Percentiles rank a stretch among this genome's conserved stretches.
Conservation (phyloP, 2,888 invertebrate species). For the Acronicta leporina region DNA sequence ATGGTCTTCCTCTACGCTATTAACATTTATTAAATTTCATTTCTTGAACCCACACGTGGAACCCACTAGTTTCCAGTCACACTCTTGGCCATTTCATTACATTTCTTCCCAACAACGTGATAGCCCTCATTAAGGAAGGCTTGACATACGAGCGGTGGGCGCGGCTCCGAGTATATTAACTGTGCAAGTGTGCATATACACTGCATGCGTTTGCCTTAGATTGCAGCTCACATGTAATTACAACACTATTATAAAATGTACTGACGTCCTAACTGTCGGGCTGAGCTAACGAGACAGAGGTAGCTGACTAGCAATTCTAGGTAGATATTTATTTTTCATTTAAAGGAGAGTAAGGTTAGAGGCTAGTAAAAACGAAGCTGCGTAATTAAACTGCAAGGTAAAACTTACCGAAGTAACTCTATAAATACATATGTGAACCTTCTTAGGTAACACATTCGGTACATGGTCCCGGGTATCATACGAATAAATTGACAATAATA, state of each 20-base stretch:
- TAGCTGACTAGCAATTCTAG: conserved; percentile 6
- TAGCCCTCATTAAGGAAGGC: conserved; percentile 1
- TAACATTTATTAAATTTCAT: too few species aligned
- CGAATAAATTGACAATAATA: too few species aligned
- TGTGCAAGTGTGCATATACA: neutral
- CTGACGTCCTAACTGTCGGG: conserved; percentile 5
- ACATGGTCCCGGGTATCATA: too few species aligned
- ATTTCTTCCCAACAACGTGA: neutral
- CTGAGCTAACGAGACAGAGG: neutral
- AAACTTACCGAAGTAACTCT: too few species aligned
- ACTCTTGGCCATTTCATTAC: too few species aligned
- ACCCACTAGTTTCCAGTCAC: neutral
- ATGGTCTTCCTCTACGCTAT: too few species aligned
- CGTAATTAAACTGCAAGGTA: too few species aligned
- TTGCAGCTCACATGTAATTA: conserved; percentile 16
- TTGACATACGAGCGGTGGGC: conserved; percentile 13
- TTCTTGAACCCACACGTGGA: neutral
- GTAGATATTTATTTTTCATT: too few species aligned
- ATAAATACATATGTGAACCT: too few species aligned
- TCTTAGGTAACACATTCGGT: too few species aligned
- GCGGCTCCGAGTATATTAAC: conserved; percentile 13
- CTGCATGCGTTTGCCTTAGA: conserved; percentile 22
- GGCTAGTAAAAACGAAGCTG: too few species aligned
- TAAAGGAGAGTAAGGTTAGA: too few species aligned
- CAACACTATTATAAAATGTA: conserved; percentile 3